Evolutionary conservation across 2,797 vertebrate species (phyloP).

Genomic region (Anomalospiza imberbis): DNA sequence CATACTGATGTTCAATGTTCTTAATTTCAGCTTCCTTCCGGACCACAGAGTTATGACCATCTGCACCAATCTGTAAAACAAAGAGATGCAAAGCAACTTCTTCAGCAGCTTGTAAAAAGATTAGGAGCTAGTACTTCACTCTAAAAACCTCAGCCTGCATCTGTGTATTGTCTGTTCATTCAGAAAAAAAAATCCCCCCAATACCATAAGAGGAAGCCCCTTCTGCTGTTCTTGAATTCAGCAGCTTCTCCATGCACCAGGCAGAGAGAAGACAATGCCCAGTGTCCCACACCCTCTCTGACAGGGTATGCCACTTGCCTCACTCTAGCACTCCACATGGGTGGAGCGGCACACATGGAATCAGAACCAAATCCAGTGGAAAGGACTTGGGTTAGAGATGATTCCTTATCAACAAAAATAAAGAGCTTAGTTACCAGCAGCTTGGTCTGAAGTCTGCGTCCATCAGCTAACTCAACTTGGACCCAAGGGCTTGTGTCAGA

Average conservation of each 20-base stretch:
- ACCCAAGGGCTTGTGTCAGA: slow-evolving; percentile 88
- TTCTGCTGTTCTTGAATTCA: background rate
- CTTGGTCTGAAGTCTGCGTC: slow-evolving; percentile 88
- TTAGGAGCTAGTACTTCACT: background rate
- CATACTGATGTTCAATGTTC: slow-evolving; percentile 88
- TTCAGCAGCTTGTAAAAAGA: background rate
- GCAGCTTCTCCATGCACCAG: background rate
- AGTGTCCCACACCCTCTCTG: background rate
- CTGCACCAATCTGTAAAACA: slow-evolving; percentile 87
- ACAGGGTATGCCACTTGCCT: slow-evolving; percentile 2
- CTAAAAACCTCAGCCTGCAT: background rate
- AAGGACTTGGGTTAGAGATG: slow-evolving; percentile 28
- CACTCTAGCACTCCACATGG: background rate
- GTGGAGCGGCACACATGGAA: background rate
- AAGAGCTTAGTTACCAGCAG: slow-evolving; percentile 85
- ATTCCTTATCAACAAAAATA: slow-evolving; percentile 15
- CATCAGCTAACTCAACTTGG: slow-evolving; percentile 86
- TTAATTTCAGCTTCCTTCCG: slow-evolving; percentile 85
- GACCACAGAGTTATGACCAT: slow-evolving; percentile 91
- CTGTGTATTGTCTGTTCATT: background rate
- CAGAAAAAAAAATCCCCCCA: background rate
- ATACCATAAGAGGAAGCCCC: background rate
- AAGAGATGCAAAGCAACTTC: background rate
- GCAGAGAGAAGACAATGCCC: background rate
- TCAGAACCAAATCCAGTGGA: slow-evolving; percentile 44